Conservation (phyloP, 1,140 invertebrate species). For the Saccostrea glomerata region DNA sequence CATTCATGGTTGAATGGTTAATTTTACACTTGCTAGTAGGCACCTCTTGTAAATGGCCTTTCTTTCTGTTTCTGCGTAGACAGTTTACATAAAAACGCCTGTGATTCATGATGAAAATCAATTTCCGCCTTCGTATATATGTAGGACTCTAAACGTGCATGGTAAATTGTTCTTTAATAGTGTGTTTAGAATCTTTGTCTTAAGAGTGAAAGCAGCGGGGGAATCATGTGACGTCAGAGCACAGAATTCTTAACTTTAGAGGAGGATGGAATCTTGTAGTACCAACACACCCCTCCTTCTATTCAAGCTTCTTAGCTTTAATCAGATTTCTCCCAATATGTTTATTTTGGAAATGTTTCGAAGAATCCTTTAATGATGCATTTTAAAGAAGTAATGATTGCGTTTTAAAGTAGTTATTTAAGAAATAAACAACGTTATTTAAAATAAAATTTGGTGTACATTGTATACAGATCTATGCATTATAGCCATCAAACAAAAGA, state of each 20-base stretch:
- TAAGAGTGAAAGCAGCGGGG: neutral
- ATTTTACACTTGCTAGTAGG: slow-evolving; percentile 26
- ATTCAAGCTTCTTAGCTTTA: neutral
- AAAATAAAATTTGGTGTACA: too few species aligned
- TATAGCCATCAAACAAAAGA: too few species aligned
- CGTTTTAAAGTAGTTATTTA: too few species aligned
- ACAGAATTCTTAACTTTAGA: neutral
- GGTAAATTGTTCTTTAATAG: neutral
- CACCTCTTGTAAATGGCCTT: neutral
- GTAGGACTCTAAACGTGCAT: neutral
- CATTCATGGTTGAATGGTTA: slow-evolving; percentile 7
- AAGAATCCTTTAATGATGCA: neutral
- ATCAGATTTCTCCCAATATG: neutral
- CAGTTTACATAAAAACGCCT: neutral
- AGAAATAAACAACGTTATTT: too few species aligned
- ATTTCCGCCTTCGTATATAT: neutral
- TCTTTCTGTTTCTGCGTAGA: neutral
- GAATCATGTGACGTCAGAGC: neutral
- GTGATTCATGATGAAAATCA: neutral
- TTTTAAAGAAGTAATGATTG: too few species aligned
- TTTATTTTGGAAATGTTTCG: neutral
- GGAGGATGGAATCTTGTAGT: neutral
- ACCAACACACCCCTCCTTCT: neutral
- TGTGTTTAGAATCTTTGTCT: neutral
- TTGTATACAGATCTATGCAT: too few species aligned